These are phyloP conservation scores for Thunnus thynnus DNA, from an alignment of 2,113 vertebrate species.

Conservation along the genomic window DNA sequence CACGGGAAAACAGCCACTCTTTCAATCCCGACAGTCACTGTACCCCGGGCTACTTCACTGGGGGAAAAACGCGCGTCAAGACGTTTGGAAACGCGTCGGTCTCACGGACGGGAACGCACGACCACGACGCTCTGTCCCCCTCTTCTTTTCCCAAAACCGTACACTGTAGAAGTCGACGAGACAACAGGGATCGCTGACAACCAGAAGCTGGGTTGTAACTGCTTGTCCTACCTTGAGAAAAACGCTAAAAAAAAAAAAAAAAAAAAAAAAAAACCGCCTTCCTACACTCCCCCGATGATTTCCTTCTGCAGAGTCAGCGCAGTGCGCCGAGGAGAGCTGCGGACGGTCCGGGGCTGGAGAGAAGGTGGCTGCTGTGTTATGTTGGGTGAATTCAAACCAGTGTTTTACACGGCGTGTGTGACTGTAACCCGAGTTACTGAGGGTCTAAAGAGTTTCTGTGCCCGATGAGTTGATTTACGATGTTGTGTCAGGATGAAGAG, in stretches of 20 bases:
- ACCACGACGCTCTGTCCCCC: slow-evolving; percentile 54
- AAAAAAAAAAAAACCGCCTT: slow-evolving; percentile 38
- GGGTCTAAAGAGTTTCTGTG: slow-evolving; percentile 45
- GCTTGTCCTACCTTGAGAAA: slow-evolving; percentile 72
- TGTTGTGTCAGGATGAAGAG: slow-evolving; percentile 76
- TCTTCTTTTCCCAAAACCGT: slow-evolving; percentile 44
- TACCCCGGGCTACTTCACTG: slow-evolving; percentile 26
- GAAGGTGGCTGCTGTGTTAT: slow-evolving; percentile 72
- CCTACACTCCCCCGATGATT: slow-evolving; percentile 70
- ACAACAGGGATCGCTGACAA: slow-evolving; percentile 55
- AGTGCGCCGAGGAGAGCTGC: slow-evolving; percentile 65
- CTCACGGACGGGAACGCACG: slow-evolving; percentile 52
- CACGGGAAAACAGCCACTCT: slow-evolving; percentile 16
- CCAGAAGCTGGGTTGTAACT: slow-evolving; percentile 59
- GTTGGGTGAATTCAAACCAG: slow-evolving; percentile 65
- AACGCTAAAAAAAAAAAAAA: slow-evolving; percentile 5
- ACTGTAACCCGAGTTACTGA: slow-evolving; percentile 70
- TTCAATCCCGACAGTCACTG: slow-evolving; percentile 32
- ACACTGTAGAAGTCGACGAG: slow-evolving; percentile 42
- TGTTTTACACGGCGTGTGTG: slow-evolving; percentile 61
- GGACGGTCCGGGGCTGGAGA: slow-evolving; percentile 69
- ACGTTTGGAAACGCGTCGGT: slow-evolving; percentile 67
- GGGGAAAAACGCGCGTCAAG: slow-evolving; percentile 64
- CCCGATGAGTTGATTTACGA: slow-evolving; percentile 66
- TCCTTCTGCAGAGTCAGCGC: slow-evolving; percentile 77